Conservation (phyloP, 2,113 vertebrate genomes). For the Aptenodytes patagonicus region DNA sequence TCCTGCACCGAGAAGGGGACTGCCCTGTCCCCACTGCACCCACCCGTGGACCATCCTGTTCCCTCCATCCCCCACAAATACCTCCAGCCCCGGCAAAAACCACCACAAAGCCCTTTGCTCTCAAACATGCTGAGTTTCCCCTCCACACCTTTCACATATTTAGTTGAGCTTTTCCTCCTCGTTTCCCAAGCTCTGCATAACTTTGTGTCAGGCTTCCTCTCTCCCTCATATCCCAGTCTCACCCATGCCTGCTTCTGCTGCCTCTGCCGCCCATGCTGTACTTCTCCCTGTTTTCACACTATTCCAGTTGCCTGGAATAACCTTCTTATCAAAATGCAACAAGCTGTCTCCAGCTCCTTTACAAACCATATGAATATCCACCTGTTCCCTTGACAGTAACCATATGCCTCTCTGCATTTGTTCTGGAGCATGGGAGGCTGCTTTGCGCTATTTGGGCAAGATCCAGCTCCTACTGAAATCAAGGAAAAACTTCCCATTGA, state of each 20-base stretch:
- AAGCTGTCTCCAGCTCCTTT: conserved; percentile 24
- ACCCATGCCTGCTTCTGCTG: not conserved
- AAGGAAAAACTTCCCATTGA: conserved; percentile 5
- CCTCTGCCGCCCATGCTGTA: not conserved
- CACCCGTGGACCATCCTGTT: not conserved
- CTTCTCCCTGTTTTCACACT: not conserved
- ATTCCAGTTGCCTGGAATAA: conserved; percentile 21
- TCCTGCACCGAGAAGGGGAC: not conserved
- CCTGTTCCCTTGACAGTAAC: conserved; percentile 53
- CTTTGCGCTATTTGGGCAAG: not conserved
- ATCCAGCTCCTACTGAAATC: conserved; percentile 44
- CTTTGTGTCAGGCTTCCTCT: not conserved
- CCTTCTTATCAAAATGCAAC: conserved; percentile 9
- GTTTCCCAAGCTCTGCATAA: not conserved
- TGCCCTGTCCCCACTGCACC: not conserved
- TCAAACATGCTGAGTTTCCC: not conserved
- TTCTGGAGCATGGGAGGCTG: not conserved
- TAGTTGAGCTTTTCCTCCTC: not conserved
- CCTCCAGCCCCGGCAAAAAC: not conserved
- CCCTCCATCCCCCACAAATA: not conserved
- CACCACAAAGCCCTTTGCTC: not conserved
- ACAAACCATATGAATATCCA: conserved; percentile 30
- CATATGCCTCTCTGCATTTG: conserved; percentile 40
- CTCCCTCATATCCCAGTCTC: not conserved
- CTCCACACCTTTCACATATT: not conserved